Conservation (phyloP, 2,113 vertebrate species). For the Sebastes fasciatus region DNA sequence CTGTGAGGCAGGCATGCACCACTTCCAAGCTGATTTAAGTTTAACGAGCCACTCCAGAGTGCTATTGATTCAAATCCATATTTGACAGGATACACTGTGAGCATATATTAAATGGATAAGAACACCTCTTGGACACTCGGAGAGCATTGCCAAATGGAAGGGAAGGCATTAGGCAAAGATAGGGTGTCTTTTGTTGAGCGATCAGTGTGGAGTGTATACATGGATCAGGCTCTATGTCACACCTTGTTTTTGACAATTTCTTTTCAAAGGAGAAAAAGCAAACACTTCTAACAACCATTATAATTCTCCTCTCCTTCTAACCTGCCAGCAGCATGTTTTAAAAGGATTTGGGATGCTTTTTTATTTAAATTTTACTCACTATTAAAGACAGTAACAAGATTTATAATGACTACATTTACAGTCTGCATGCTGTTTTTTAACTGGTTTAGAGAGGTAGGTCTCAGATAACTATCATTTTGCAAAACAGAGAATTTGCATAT, state of each 20-base stretch:
- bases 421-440: conserved; percentile 38
- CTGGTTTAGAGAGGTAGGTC: conserved; percentile 34
- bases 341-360: conserved; percentile 23
- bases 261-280: conserved; percentile 38
- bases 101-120: conserved; percentile 87
- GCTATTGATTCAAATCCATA: conserved; percentile 89
- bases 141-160: conserved; percentile 73
- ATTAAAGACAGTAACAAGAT: conserved; percentile 63
- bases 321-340: conserved; percentile 40
- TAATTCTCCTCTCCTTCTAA: conserved; percentile 45
- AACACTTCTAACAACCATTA: conserved; percentile 46
- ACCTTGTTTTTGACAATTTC: conserved; percentile 46
- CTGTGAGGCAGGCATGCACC: conserved; percentile 86
- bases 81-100: conserved; percentile 87
- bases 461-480: background rate
- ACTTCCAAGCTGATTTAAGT: conserved; percentile 88
- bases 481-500: conserved; percentile 5
- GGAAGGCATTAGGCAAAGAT: conserved; percentile 65
- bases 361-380: conserved; percentile 60
- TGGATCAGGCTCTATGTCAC: conserved; percentile 23
- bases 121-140: conserved; percentile 79
- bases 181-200: conserved; percentile 72
- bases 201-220: conserved; percentile 32
- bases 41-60: conserved; percentile 87
- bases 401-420: conserved; percentile 53